A percentile compares a stretch with the other conserved stretches of the same genome.
Evolutionary conservation across 1,140 invertebrate species (phyloP).

Genomic region (Ostrea denselamellosa): DNA sequence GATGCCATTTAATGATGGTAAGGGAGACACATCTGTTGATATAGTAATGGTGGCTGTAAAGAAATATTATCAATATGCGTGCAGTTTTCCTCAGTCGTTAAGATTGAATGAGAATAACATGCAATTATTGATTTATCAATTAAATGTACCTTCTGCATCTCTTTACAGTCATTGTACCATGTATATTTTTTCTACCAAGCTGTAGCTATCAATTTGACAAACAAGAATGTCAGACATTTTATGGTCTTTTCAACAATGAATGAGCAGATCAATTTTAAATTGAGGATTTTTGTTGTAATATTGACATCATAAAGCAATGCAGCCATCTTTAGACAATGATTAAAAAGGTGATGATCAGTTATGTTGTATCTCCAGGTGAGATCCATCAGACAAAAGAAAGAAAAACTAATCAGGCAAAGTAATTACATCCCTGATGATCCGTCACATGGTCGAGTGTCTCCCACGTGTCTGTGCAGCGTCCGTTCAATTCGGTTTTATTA

Average conservation of each 20-base stretch:
- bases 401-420: conserved; percentile 27
- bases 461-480: background rate
- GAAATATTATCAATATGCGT: conserved; percentile 4
- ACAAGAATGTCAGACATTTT: background rate
- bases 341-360: conserved; percentile 26
- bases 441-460: background rate
- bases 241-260: background rate
- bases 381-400: conserved; percentile 12
- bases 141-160: background rate
- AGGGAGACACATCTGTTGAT: background rate
- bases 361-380: conserved; percentile 4
- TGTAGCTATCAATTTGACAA: background rate
- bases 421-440: conserved; percentile 11
- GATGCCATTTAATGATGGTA: background rate
- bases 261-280: background rate
- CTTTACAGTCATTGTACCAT: background rate
- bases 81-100: background rate
- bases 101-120: background rate
- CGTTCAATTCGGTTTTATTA: background rate
- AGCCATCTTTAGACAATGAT: conserved; percentile 14
- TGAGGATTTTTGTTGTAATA: background rate
- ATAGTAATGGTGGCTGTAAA: background rate
- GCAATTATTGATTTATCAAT: background rate
- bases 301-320: background rate
- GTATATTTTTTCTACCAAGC: background rate